phyloP scores from a whole-genome alignment of 37 sponge, comb jelly and placozoan genomes.

The Eunapius fragilis region DNA sequence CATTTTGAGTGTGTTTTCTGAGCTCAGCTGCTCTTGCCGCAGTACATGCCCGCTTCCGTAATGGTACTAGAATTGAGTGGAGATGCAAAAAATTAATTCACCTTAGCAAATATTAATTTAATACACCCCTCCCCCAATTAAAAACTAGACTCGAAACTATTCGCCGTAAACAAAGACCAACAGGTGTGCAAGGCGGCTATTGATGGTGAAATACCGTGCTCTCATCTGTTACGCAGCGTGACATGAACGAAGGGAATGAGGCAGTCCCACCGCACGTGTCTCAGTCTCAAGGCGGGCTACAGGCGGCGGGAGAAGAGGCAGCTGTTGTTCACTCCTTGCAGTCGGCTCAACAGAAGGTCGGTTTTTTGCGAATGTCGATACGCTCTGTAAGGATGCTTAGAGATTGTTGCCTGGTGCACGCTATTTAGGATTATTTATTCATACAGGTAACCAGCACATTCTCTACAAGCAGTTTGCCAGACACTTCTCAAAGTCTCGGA shows the following conservation, averaged over 20 bases:
- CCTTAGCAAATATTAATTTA: no score
- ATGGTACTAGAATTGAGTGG: no score
- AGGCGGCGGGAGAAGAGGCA: background rate
- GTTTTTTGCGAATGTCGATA: background rate
- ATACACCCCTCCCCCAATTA: no score
- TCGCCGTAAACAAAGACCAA: background rate
- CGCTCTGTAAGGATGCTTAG: background rate
- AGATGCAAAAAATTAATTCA: no score
- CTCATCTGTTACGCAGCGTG: background rate
- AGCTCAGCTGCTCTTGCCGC: no score
- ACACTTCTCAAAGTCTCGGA: background rate
- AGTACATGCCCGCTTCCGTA: no score
- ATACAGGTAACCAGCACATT: background rate
- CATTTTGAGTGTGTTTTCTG: no score
- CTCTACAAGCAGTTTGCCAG: background rate
- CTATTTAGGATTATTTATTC: background rate
- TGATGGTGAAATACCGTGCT: background rate
- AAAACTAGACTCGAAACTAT: background rate
- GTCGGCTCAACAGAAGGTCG: background rate
- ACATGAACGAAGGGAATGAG: background rate
- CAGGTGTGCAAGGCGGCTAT: background rate
- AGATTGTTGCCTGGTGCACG: background rate
- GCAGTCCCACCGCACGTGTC: background rate
- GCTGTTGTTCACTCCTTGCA: background rate
- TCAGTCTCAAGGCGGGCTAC: background rate